A percentile compares a stretch with the other conserved stretches of the same genome.
phyloP scores from a whole-genome alignment of 2,797 vertebrate species.

The Schizopygopsis malacanthus region DNA sequence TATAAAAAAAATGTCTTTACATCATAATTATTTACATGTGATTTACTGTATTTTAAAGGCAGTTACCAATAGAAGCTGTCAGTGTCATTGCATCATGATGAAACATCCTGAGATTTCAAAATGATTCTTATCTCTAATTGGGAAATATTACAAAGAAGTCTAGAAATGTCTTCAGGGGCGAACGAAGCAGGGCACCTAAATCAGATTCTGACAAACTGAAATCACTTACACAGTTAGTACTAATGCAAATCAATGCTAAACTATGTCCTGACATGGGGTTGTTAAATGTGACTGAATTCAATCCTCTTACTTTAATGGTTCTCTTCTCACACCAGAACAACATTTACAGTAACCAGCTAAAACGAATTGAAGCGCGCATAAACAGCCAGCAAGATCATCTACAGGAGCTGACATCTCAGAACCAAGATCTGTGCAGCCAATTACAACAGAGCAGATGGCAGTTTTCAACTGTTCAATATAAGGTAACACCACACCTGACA shows the following conservation, averaged over 20 bases:
- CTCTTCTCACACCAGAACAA: constrained; percentile 23
- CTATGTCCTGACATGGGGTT: not conserved
- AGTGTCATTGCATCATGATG: constrained; percentile 4
- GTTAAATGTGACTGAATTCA: constrained; percentile 1
- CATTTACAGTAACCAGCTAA: constrained; percentile 22
- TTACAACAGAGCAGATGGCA: constrained; percentile 15
- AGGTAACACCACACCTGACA: constrained; percentile 53
- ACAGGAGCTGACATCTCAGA: constrained; percentile 23
- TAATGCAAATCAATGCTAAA: not conserved
- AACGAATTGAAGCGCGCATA: not conserved
- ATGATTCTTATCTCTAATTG: constrained; percentile 25
- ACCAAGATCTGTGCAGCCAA: constrained; percentile 26
- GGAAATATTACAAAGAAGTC: constrained; percentile 5
- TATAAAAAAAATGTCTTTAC: not conserved
- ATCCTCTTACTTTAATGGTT: not conserved
- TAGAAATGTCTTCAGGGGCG: not conserved
- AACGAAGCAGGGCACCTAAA: constrained; percentile 14
- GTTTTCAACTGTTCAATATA: constrained; percentile 6
- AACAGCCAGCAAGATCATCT: constrained; percentile 11
- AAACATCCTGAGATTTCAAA: constrained; percentile 34
- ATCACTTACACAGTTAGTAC: constrained; percentile 13
- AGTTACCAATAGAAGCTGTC: not conserved
- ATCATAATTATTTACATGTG: not conserved
- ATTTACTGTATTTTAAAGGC: not conserved
- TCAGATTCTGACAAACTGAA: constrained; percentile 32